Evolutionary conservation across 2,113 vertebrate species (phyloP).

Genomic region (Lepus timidus): DNA sequence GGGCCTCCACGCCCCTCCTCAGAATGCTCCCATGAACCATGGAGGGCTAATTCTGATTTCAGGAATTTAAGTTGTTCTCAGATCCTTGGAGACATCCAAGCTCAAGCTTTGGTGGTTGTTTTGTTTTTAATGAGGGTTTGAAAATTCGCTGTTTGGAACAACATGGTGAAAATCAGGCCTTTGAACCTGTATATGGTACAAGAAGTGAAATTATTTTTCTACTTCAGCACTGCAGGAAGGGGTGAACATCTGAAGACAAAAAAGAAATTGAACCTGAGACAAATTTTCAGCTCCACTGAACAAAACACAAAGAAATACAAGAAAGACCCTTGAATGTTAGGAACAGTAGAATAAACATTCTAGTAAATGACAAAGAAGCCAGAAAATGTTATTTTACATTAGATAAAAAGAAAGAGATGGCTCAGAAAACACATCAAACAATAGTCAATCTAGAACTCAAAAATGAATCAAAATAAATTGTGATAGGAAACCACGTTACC

Average conservation of each 20-base stretch:
- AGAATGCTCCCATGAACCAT: neutral
- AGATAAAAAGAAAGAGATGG: neutral
- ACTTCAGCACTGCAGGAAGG: neutral
- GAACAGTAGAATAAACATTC: constrained; percentile 42
- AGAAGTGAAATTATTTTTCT: constrained; percentile 46
- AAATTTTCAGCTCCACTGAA: constrained; percentile 53
- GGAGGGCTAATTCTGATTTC: neutral
- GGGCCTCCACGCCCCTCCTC: neutral
- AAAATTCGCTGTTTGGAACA: constrained; percentile 47
- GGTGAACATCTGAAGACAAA: constrained; percentile 46
- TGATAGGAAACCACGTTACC: neutral
- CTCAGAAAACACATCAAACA: constrained; percentile 17
- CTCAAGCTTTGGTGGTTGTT: neutral
- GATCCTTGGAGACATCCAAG: neutral
- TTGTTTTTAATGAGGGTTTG: neutral
- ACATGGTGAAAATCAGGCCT: constrained; percentile 36
- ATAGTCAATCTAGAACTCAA: neutral
- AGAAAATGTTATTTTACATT: constrained; percentile 23
- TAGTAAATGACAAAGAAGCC: constrained; percentile 20
- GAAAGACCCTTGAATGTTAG: constrained; percentile 34
- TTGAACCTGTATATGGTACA: constrained; percentile 23
- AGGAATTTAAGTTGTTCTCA: constrained; percentile 20
- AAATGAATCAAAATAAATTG: constrained; percentile 4
- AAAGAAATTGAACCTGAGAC: constrained; percentile 72
- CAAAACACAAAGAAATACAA: constrained; percentile 65